These are phyloP conservation scores for Timandra comae DNA, from an alignment of 2,888 invertebrate genomes.

Conservation along the genomic window DNA sequence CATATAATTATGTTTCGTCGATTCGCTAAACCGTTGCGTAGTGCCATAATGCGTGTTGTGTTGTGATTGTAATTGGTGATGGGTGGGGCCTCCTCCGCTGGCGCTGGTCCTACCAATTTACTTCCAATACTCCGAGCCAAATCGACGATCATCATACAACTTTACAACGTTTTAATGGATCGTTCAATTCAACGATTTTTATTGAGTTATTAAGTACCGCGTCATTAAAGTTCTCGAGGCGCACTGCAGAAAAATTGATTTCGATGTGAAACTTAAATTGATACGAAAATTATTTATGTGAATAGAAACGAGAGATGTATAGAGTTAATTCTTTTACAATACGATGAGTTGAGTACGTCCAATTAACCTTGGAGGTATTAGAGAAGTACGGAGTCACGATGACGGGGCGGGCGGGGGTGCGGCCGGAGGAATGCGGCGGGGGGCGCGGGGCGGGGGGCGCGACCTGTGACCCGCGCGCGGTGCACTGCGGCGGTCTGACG, in stretches of 20 bases:
- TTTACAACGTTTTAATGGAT: conserved; percentile 10
- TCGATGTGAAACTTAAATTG: conserved; percentile 20
- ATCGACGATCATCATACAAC: conserved; percentile 5
- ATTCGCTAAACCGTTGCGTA: too few species aligned
- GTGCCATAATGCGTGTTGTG: too few species aligned
- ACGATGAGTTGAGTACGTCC: conserved; percentile 61
- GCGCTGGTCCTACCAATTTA: neutral
- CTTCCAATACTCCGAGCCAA: conserved; percentile 1
- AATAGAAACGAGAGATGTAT: conserved; percentile 8
- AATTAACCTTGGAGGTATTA: conserved; percentile 70
- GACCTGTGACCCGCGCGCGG: conserved; percentile 62
- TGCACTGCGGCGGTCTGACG: conserved; percentile 49
- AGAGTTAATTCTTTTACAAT: conserved; percentile 63
- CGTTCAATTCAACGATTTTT: conserved; percentile 10
- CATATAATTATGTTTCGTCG: too few species aligned
- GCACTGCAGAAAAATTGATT: conserved; percentile 23
- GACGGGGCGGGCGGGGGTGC: conserved; percentile 38
- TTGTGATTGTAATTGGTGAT: too few species aligned
- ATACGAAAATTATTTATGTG: conserved; percentile 27
- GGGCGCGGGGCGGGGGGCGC: conserved; percentile 49
- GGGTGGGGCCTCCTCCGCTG: neutral
- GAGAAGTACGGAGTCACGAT: conserved; percentile 66
- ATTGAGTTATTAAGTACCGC: conserved; percentile 20
- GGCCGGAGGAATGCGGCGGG: conserved; percentile 55
- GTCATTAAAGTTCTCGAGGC: conserved; percentile 6